Percentiles rank a stretch among this genome's conserved stretches.
Conservation (phyloP, 2,888 invertebrate genomes). For the Torymus auratus region DNA sequence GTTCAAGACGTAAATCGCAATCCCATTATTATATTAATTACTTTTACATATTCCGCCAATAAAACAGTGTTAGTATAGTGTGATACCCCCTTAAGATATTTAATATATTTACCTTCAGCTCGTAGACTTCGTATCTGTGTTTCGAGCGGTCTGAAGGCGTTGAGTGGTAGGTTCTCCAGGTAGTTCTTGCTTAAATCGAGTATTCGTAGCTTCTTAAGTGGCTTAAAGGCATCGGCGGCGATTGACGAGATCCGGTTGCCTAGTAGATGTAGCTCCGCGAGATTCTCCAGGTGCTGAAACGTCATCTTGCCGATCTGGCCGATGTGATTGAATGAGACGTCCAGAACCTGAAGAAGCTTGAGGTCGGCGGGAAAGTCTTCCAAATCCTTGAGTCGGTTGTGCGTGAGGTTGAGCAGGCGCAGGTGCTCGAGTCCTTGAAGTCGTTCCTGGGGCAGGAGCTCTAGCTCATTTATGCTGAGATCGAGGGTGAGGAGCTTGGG, state of each 20-base stretch:
- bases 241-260: conserved; percentile 90
- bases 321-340: conserved; percentile 90
- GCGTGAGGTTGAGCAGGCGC: conserved; percentile 88
- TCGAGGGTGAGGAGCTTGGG: conserved; percentile 87
- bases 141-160: conserved; percentile 87
- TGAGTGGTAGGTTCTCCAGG: conserved; percentile 87
- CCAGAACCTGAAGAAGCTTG: conserved; percentile 86
- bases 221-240: conserved; percentile 87
- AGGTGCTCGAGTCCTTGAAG: conserved; percentile 87
- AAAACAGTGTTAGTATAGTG: too few relatives aligned
- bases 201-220: conserved; percentile 85
- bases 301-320: conserved; percentile 86
- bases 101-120: conserved; percentile 85
- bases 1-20: too few relatives aligned
- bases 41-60: too few relatives aligned
- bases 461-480: conserved; percentile 89
- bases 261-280: conserved; percentile 87
- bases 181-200: conserved; percentile 91
- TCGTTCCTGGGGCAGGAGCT: conserved; percentile 89
- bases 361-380: conserved; percentile 90
- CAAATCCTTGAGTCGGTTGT: conserved; percentile 88
- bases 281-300: conserved; percentile 86
- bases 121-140: conserved; percentile 87
- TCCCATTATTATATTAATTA: too few relatives aligned
- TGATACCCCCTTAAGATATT: too few relatives aligned